These are phyloP conservation scores for Drosophila subobscura DNA, from an alignment of 1,140 invertebrate genomes.

Conservation along the genomic window DNA sequence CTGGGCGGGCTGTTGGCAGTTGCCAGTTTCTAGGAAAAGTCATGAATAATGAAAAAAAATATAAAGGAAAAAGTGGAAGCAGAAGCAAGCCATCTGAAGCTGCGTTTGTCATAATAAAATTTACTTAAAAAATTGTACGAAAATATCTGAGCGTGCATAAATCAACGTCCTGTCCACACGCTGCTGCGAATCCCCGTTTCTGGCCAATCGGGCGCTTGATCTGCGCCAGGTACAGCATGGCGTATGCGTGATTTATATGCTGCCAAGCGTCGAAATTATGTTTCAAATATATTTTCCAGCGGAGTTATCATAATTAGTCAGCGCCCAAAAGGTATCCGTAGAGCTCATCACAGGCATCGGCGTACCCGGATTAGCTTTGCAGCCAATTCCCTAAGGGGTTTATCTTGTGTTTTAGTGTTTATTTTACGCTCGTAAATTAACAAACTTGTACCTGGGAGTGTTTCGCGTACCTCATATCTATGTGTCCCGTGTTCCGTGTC, in stretches of 20 bases:
- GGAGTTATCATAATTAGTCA: conserved; percentile 11
- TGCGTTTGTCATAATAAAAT: conserved; percentile 63
- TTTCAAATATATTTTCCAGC: not conserved
- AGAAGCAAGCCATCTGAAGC: conserved; percentile 16
- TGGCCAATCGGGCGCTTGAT: too few species aligned
- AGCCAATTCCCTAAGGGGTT: conserved; percentile 4
- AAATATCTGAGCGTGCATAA: conserved; percentile 55
- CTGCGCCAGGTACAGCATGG: conserved; percentile 32
- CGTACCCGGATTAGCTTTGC: conserved; percentile 6
- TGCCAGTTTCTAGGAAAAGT: conserved; percentile 22
- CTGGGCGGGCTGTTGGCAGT: not conserved
- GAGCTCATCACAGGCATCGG: too few species aligned
- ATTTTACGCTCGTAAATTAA: conserved; percentile 36
- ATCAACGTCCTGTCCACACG: conserved; percentile 36
- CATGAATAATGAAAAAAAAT: conserved; percentile 17
- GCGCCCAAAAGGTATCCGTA: not conserved
- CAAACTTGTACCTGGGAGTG: conserved; percentile 21
- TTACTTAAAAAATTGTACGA: conserved; percentile 57
- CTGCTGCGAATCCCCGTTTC: not conserved
- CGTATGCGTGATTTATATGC: conserved; percentile 48
- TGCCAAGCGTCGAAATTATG: conserved; percentile 16
- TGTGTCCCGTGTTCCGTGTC: not conserved
- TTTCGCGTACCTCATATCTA: conserved; percentile 4
- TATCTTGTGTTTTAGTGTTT: conserved; percentile 1
- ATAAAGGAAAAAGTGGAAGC: not conserved